These are phyloP conservation scores for Orussus abietinus DNA, from an alignment of 1,140 invertebrate species.

Conservation along the genomic window DNA sequence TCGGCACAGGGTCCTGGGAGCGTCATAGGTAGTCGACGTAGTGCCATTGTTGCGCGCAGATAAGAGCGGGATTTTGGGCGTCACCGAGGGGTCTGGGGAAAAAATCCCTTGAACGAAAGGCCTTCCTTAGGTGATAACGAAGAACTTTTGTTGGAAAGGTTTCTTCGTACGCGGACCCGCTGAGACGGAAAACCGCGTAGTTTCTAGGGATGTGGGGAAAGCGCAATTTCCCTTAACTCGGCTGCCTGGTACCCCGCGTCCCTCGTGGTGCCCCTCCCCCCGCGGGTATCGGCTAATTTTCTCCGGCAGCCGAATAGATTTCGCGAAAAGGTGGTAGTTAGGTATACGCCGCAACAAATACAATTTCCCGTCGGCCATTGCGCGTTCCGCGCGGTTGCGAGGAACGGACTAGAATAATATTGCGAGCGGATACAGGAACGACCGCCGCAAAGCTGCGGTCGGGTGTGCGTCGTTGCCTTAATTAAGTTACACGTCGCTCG, in stretches of 20 bases:
- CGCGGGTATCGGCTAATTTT: constrained; percentile 13
- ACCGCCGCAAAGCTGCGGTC: constrained; percentile 47
- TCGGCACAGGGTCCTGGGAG: too few relatives aligned
- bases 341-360: constrained; percentile 43
- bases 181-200: too few relatives aligned
- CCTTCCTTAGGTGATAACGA: too few relatives aligned
- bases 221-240: neutral
- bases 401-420: constrained; percentile 39
- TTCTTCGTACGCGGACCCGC: too few relatives aligned
- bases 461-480: constrained; percentile 52
- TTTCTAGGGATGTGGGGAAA: neutral
- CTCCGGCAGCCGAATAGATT: constrained; percentile 18
- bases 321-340: constrained; percentile 23
- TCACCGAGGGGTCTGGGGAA: too few relatives aligned
- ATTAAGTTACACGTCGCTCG: constrained; percentile 52
- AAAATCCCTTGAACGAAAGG: too few relatives aligned
- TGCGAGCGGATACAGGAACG: constrained; percentile 42
- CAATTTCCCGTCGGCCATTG: constrained; percentile 44
- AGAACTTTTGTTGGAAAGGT: too few relatives aligned
- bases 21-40: too few relatives aligned
- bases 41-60: too few relatives aligned
- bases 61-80: too few relatives aligned
- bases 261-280: constrained; percentile 1
- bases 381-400: constrained; percentile 32
- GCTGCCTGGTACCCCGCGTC: neutral